These are phyloP conservation scores for Trypoxylon attenuatum DNA, from an alignment of 2,888 invertebrate genomes.

Conservation along the genomic window DNA sequence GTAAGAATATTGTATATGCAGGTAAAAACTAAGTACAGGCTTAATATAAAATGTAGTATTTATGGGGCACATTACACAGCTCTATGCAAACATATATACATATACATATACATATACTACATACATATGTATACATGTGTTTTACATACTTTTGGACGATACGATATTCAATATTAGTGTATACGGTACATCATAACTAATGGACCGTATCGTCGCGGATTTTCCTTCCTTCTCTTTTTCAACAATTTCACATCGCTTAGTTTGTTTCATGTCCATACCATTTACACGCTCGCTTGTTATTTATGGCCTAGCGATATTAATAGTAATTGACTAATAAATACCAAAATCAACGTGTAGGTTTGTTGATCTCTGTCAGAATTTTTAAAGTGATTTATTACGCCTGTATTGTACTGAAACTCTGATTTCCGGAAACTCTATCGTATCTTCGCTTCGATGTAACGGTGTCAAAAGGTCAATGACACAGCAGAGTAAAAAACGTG, in stretches of 20 bases:
- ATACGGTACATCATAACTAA: neutral
- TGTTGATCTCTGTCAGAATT: conserved; percentile 1
- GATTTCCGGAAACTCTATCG: too few species aligned
- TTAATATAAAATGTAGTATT: conserved; percentile 49
- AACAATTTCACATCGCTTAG: neutral
- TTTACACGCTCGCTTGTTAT: conserved; percentile 16
- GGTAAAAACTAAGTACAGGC: conserved; percentile 55
- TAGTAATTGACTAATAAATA: conserved; percentile 62
- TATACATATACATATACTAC: conserved; percentile 20
- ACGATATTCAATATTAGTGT: conserved; percentile 21
- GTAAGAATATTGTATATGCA: conserved; percentile 28
- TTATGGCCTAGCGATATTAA: conserved; percentile 58
- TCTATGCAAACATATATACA: neutral
- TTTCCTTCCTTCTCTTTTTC: neutral
- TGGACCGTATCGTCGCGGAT: neutral
- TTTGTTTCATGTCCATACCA: conserved; percentile 5
- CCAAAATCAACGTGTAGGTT: conserved; percentile 39
- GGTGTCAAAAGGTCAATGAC: too few species aligned
- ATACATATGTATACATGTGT: conserved; percentile 17
- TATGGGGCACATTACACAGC: conserved; percentile 25
- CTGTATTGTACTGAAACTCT: too few species aligned
- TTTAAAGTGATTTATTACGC: neutral
- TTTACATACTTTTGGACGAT: conserved; percentile 43
- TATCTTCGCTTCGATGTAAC: too few species aligned
- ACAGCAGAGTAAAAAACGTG: too few species aligned